Base-by-base conservation (phyloP, 1,140 invertebrate genomes). In the Panagrolaimus sp. region DNA sequence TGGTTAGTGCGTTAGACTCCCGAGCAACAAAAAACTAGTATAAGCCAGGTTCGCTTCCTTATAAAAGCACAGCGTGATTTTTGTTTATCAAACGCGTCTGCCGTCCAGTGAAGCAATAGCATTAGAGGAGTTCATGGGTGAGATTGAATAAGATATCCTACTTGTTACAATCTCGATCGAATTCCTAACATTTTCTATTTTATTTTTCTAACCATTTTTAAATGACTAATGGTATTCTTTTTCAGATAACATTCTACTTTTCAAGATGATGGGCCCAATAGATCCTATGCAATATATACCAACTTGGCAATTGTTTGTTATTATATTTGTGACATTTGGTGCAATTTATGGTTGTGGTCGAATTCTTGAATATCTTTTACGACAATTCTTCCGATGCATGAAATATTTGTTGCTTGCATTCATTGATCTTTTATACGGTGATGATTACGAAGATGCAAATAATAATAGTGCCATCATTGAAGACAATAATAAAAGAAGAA, bases 261-360 rank as follows among this genome's bases (percentile, higher is more conserved):
- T 38, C 47, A 42, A 13, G 48, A 51, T 23, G n/a, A 70, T 72
- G 63, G 68, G 71, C 51, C 57, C 67, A 14, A 16, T 62, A 25
- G 61, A 69, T n/a, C 67, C 69, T 1, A 64, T 72, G 2, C 48
- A 70, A 47, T 72, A 72, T 42, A 57, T 27, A 43, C 70, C 70
- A n/a, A 70, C 70, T 14, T 25, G 25, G 27, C 63, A 72, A 31
- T 53, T 65, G 42, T 65, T 69, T 31, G 51, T 72, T 42, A 38
- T 72, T n/a, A 7, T 72, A n/a, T 65, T 70, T 45, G 27, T 47
- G 0, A 38, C 70, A 7, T 71, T 72, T 51, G 68, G 68, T 14
- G 20, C 57, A 14, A 68, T 71, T 27, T 69, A 69, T 45, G 25
- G 67, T 9, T 67, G 51, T 31, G 69, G 69, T n/a, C 46, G 66